Evolutionary conservation across 30 jellyfish, hydroid and myxozoan species (phyloP).

Genomic region (Euphysa ruthae): DNA sequence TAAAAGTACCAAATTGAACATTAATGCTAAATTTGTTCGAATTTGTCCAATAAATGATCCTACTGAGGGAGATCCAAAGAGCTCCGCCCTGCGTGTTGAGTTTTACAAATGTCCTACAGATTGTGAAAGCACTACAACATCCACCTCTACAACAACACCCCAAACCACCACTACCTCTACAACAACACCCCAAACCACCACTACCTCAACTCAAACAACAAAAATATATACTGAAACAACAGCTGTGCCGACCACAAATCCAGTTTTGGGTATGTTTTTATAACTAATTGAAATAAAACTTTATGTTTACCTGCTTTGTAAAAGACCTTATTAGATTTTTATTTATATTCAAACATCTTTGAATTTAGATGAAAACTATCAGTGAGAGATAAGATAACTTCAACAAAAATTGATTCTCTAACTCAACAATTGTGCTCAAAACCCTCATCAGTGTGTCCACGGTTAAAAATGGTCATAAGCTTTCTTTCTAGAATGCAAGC

Average conservation of each 20-base stretch:
- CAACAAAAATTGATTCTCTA: too few species aligned
- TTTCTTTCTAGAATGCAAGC: too few species aligned
- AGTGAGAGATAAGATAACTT: too few species aligned
- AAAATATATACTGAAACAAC: neutral
- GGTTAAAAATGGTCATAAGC: too few species aligned
- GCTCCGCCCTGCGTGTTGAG: constrained; percentile 18
- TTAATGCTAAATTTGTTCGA: constrained; percentile 12
- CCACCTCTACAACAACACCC: neutral
- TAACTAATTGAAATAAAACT: too few species aligned
- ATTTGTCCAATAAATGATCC: constrained; percentile 24
- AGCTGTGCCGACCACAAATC: neutral
- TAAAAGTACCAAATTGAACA: neutral
- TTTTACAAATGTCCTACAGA: constrained; percentile 19
- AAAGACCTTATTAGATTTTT: too few species aligned
- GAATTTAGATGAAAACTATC: too few species aligned
- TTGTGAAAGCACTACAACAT: neutral
- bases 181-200: constrained; percentile 7
- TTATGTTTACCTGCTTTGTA: too few species aligned
- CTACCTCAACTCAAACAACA: neutral
- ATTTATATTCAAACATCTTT: too few species aligned
- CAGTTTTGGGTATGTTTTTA: too few species aligned
- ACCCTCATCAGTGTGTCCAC: too few species aligned
- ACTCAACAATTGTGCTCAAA: too few species aligned
- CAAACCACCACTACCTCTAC: neutral
- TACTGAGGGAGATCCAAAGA: constrained; percentile 8